These are phyloP conservation scores for Drosophila subobscura DNA, from an alignment of 1,140 invertebrate genomes.

Conservation along the genomic window DNA sequence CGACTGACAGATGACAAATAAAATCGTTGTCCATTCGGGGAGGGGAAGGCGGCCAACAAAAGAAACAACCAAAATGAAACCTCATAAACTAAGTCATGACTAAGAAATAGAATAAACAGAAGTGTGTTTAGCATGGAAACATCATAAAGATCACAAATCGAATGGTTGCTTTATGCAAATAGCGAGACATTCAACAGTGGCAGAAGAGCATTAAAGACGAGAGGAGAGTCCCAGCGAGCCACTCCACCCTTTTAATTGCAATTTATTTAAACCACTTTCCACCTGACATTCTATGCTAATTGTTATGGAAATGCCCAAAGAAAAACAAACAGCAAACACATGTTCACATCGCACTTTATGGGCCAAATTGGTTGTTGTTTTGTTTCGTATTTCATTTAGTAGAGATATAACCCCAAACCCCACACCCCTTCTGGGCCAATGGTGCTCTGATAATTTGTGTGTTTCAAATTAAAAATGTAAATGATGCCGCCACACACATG, in stretches of 20 bases:
- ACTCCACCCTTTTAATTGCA: constrained; percentile 21
- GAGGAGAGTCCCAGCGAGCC: too few relatives aligned
- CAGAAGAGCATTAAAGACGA: constrained; percentile 41
- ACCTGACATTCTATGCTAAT: constrained; percentile 34
- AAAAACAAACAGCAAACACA: constrained; percentile 60
- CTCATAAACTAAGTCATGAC: constrained; percentile 55
- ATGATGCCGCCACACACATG: constrained; percentile 41
- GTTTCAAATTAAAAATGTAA: constrained; percentile 80
- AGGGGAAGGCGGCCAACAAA: constrained; percentile 12
- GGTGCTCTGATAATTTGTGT: constrained; percentile 59
- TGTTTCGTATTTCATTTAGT: constrained; percentile 20
- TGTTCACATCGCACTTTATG: constrained; percentile 76
- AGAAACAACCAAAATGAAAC: constrained; percentile 13
- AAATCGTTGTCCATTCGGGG: constrained; percentile 27
- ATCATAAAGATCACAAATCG: constrained; percentile 56
- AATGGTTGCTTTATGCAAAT: constrained; percentile 58
- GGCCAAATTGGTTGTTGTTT: constrained; percentile 27
- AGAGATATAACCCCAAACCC: constrained; percentile 23
- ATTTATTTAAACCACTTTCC: constrained; percentile 1
- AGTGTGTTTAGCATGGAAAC: constrained; percentile 51
- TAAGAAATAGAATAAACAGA: constrained; percentile 29
- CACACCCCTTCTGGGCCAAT: neutral
- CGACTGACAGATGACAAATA: constrained; percentile 54
- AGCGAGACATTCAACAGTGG: constrained; percentile 54
- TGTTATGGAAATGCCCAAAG: constrained; percentile 34